Conservation (phyloP, 2,797 vertebrate genomes). For the Furcifer pardalis region DNA sequence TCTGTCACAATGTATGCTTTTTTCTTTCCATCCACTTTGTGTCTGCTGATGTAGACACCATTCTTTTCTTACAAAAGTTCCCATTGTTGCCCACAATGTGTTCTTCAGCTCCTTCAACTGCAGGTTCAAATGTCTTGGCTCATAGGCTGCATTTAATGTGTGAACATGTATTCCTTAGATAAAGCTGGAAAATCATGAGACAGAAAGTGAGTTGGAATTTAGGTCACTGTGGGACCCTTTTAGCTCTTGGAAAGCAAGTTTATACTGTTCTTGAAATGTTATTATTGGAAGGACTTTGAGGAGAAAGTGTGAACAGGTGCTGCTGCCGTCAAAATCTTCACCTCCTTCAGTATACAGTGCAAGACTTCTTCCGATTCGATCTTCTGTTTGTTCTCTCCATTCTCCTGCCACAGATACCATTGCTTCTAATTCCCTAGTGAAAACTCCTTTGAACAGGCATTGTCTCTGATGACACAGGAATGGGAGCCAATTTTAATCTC, state of each 20-base stretch:
- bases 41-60: neutral
- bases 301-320: conserved; percentile 23
- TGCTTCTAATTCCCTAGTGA: conserved; percentile 4
- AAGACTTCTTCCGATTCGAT: conserved; percentile 8
- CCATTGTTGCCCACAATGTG: neutral
- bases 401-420: conserved; percentile 9
- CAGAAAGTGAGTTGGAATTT: conserved; percentile 4
- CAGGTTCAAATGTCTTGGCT: neutral
- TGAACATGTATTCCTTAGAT: neutral
- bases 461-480: fast-evolving
- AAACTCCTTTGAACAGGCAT: neutral
- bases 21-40: neutral
- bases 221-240: neutral
- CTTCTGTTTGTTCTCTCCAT: conserved; percentile 8
- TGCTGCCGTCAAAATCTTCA: conserved; percentile 24
- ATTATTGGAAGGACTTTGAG: neutral
- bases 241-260: conserved; percentile 8
- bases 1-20: neutral
- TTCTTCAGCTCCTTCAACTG: neutral
- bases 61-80: neutral
- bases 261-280: neutral
- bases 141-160: neutral
- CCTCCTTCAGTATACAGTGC: neutral
- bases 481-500: conserved; percentile 1
- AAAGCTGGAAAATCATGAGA: neutral